Evolutionary conservation across 1,140 invertebrate species (phyloP), one percentile per base, ranked within the genome.

Genomic region (Gonatopus flavifemur): DNA sequence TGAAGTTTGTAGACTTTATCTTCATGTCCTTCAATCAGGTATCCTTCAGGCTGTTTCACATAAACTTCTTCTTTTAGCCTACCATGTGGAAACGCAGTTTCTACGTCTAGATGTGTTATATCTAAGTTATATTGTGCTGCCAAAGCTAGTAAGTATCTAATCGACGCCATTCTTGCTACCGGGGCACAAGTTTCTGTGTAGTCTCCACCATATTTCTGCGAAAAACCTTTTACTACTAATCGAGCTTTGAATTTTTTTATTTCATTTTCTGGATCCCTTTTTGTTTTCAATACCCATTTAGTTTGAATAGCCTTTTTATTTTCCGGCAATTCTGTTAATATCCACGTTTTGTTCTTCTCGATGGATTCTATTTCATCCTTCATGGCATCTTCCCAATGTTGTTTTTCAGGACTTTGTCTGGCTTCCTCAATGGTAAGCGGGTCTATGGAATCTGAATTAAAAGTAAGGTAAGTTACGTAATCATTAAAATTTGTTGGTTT

Each of bases 51-150:
- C 46, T 74, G 64, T 22, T 64, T 38, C 65, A 78, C 73, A 41
- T 59, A 77, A 2, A 77, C 53, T 15, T 63, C 57, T 52, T 78
- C 69, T 7, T 73, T 48, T 8, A 78, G 45, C 10, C 66, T 38
- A 18, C 67, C 55, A 57, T 60, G 41, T 9, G 62, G 43, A 47
- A 66, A 64, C 8, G 56, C 59, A 3, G 54, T 60, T 47, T 45
- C 45, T 10, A 60, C 49, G 20, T 59, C 49, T 46, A 50, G 56
- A 20, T 57, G 54, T 48, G 30, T 18, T 18, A 49, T 49, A 20
- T 43, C 30, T 4, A 64, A 39, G 28, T 60, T 47, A 13, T 55
- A 15, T 9, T 37, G 19, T 1, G 63, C 60, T n/a, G 64, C 60
- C 20, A 68, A 3, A 3, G 62, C 40, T 0, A 72, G 22, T 3